Percentiles rank a stretch among this genome's conserved stretches.
These are phyloP conservation scores for Sinopyrophorus schimmeli DNA, from an alignment of 2,888 invertebrate species.

Conservation along the genomic window DNA sequence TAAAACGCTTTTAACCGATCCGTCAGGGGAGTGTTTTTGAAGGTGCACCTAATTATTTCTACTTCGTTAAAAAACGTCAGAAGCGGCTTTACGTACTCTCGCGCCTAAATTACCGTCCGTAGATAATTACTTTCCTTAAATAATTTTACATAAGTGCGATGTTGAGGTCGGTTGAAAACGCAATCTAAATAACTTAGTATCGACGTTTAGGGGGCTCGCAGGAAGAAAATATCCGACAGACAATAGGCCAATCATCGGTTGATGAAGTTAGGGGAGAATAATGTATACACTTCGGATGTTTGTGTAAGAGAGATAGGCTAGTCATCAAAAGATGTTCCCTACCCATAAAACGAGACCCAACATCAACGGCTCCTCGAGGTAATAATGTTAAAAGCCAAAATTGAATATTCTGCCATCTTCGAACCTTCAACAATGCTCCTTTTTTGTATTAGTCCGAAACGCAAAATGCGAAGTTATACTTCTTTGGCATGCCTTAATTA, in stretches of 20 bases:
- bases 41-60: slow-evolving; percentile 4
- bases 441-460: too few relatives aligned
- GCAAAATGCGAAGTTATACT: too few relatives aligned
- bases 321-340: slow-evolving; percentile 4
- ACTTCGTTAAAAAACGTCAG: slow-evolving; percentile 7
- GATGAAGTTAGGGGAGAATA: slow-evolving; percentile 23
- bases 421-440: too few relatives aligned
- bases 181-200: slow-evolving; percentile 7
- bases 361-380: slow-evolving; percentile 2
- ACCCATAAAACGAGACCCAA: slow-evolving; percentile 1
- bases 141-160: too few relatives aligned
- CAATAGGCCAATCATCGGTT: slow-evolving; percentile 14
- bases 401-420: too few relatives aligned
- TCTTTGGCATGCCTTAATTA: too few relatives aligned
- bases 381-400: slow-evolving; percentile 5
- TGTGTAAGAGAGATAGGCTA: slow-evolving; percentile 13
- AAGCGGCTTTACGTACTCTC: not conserved
- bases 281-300: slow-evolving; percentile 18
- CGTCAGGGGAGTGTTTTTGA: not conserved
- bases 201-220: not conserved
- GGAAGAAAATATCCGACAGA: slow-evolving; percentile 13
- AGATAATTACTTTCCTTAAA: too few relatives aligned
- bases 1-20: too few relatives aligned
- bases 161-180: slow-evolving; percentile 3
- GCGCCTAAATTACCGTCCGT: too few relatives aligned